Evolutionary conservation across 2,888 invertebrate genomes (phyloP), one percentile per base, ranked within the genome.

Genomic region (Herminia tarsipennalis): DNA sequence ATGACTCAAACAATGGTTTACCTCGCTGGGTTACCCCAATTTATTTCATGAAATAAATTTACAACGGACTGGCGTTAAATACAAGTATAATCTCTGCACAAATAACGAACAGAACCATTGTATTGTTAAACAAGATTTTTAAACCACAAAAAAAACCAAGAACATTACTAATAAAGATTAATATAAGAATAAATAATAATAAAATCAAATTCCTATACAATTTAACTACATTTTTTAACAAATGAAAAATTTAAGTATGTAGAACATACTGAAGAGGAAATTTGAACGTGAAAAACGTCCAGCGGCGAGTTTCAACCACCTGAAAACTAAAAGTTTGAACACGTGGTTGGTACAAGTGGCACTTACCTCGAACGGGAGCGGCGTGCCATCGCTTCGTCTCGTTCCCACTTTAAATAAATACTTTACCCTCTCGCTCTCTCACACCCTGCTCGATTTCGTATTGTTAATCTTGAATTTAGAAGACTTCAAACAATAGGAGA

Each of bases 321-420:
- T 76, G 74, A 62, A 59, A 66, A 72, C 68, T 70, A 64, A 79
- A 83, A 85, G 78, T 83, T 83, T 64, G 74, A 85, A 76, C 89
- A 91, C 90, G 90, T 89, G 90, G 83, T 75, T 57, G 47, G 56
- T 69, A 76, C 75, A 76, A 85, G 81, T 79, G 81, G 82, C 84
- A 88, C 91, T 90, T 85, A 91, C 91, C 91, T 88, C 85, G 75
- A 51, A 67, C 77, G 81, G 78, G 73, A 81, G 79, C 88, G 82
- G 78, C 72, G 84, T 72, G 78, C 76, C 91, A 89, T 90, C 76
- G 63, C 77, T 74, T 66, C 79, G 83, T 86, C 89, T 89, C 88
- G 88, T 89, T 89, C 86, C 88, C 89, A 90, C 91, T 89, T 89
- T 86, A 82, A 65, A 83, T 47, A 52, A 70, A 81, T 71, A 83